phyloP scores from a whole-genome alignment of 2,797 vertebrate species.

The Erpetoichthys calabaricus region DNA sequence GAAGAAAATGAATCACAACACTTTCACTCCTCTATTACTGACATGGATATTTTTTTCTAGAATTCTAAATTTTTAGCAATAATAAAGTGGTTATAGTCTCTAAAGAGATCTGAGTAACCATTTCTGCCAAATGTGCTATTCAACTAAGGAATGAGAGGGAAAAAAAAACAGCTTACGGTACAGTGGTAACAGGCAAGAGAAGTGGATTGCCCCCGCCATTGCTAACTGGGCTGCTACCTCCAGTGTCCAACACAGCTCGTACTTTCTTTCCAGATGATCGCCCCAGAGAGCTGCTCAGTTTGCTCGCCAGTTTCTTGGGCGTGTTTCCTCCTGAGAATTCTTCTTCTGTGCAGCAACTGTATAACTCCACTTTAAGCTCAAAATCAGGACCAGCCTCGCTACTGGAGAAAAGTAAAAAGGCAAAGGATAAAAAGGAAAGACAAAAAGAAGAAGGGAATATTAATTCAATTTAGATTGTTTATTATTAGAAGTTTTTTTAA shows the following conservation, averaged over 20 bases:
- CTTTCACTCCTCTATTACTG: too few species aligned
- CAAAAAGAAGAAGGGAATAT: background rate
- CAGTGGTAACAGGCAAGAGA: conserved; percentile 61
- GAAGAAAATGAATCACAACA: too few species aligned
- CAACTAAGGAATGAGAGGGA: too few species aligned
- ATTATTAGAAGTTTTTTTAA: too few species aligned
- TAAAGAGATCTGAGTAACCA: too few species aligned
- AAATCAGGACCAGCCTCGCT: conserved; percentile 66
- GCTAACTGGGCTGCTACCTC: conserved; percentile 49
- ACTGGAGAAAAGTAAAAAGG: conserved; percentile 32
- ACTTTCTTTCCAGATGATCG: conserved; percentile 72
- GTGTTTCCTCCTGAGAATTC: conserved; percentile 65
- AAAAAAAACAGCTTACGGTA: conserved; percentile 49
- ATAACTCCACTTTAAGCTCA: conserved; percentile 73
- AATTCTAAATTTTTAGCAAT: too few species aligned
- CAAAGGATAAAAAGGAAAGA: background rate
- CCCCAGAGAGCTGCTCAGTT: conserved; percentile 80
- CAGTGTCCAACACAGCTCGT: conserved; percentile 63
- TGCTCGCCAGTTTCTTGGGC: conserved; percentile 74
- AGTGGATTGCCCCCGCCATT: conserved; percentile 55
- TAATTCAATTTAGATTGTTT: too few species aligned
- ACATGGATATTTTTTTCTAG: too few species aligned
- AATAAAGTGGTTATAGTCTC: too few species aligned
- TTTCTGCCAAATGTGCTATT: too few species aligned
- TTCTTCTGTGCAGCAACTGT: conserved; percentile 74